Conservation (phyloP, 2,888 invertebrate genomes). For the Agrochola lota region DNA sequence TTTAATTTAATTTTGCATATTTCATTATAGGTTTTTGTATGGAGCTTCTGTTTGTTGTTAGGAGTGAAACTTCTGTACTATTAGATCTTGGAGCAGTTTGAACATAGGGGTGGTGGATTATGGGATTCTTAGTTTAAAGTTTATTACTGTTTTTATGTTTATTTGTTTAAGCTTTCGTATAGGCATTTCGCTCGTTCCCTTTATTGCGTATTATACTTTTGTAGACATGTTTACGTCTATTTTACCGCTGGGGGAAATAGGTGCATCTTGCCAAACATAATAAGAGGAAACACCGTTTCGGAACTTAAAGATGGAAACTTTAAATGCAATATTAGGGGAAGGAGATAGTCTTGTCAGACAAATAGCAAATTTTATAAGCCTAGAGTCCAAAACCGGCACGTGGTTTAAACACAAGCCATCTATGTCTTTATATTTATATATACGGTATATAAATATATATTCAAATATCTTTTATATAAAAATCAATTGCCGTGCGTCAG, state of each 20-base stretch:
- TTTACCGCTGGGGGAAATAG: constrained; percentile 25
- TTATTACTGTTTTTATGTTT: constrained; percentile 64
- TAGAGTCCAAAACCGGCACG: background rate
- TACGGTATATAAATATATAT: too few species aligned
- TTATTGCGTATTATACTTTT: constrained; percentile 54
- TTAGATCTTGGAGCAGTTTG: constrained; percentile 5
- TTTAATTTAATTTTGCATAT: background rate
- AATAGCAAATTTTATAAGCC: background rate
- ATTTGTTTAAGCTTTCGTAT: constrained; percentile 56
- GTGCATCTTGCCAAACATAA: constrained; percentile 17
- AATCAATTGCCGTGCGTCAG: too few species aligned
- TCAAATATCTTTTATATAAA: too few species aligned
- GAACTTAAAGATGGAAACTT: background rate
- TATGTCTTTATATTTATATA: too few species aligned
- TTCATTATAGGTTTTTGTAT: background rate
- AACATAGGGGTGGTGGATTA: constrained; percentile 61
- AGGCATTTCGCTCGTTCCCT: constrained; percentile 55
- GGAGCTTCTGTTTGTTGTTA: background rate
- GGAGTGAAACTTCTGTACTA: constrained; percentile 36
- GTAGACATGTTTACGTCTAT: constrained; percentile 56
- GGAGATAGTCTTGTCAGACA: background rate
- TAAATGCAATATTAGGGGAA: background rate
- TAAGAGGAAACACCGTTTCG: background rate
- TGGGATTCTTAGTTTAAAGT: constrained; percentile 63
- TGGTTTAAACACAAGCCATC: background rate